Evolutionary conservation across 2,797 vertebrate genomes (phyloP).

Genomic region (Glossophaga mutica): DNA sequence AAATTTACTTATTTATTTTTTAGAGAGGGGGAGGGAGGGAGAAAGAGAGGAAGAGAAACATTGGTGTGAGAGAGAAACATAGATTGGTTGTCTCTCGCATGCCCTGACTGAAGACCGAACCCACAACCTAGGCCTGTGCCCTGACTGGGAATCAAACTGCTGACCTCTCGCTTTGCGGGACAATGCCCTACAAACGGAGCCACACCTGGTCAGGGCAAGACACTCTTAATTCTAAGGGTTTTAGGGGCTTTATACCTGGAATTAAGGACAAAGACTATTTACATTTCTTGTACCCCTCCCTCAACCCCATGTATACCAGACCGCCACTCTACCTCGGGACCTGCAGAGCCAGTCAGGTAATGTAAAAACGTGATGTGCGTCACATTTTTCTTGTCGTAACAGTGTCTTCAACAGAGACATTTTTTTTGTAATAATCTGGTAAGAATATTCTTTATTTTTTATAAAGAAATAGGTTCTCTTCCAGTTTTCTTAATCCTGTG

Average conservation of each 20-base stretch:
- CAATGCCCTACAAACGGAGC: too few species aligned
- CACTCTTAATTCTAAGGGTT: background rate
- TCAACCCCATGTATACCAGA: background rate
- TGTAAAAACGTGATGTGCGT: background rate
- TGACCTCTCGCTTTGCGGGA: background rate
- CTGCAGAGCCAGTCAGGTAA: background rate
- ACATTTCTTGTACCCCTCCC: background rate
- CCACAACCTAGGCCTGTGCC: background rate
- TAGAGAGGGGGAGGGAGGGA: background rate
- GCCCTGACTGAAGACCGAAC: background rate
- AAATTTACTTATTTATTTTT: background rate
- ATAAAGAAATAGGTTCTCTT: background rate
- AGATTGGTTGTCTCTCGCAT: background rate
- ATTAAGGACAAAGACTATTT: background rate
- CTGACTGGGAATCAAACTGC: background rate
- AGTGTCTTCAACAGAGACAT: background rate
- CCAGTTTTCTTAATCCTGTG: background rate
- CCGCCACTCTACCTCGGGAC: background rate
- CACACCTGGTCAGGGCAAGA: background rate
- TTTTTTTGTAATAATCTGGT: background rate
- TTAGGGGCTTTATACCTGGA: background rate
- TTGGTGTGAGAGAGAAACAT: background rate
- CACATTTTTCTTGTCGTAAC: background rate
- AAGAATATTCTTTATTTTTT: background rate
- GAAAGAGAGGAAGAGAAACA: background rate